A percentile compares a stretch with the other conserved stretches of the same genome.
phyloP scores from a whole-genome alignment of 2,113 vertebrate genomes.

The zebrafish (Danio rerio) region DNA sequence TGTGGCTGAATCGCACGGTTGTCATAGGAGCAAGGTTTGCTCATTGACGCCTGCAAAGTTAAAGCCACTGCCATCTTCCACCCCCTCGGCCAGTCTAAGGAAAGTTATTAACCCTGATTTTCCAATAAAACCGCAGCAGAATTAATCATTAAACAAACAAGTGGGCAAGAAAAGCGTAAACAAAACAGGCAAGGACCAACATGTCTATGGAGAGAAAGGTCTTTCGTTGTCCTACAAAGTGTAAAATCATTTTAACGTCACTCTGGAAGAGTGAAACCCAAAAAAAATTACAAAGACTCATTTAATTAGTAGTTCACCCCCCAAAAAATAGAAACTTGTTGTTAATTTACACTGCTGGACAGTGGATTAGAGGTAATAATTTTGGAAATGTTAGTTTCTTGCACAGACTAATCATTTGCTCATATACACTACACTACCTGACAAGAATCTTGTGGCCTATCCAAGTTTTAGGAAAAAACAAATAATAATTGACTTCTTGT shows the following conservation, averaged over 20 bases:
- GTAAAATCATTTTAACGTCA: not conserved
- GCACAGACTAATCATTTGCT: too few relatives aligned
- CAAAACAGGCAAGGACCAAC: not conserved
- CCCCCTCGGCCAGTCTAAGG: not conserved
- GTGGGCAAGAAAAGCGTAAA: conserved; percentile 18
- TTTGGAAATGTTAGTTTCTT: too few relatives aligned
- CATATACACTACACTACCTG: too few relatives aligned
- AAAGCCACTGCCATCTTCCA: not conserved
- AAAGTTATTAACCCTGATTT: conserved; percentile 49
- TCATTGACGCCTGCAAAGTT: conserved; percentile 11
- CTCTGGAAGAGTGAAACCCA: not conserved
- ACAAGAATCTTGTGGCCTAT: too few relatives aligned
- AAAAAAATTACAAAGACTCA: not conserved
- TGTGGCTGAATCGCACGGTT: conserved; percentile 13
- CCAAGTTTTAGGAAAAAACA: too few relatives aligned
- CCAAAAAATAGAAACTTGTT: too few relatives aligned
- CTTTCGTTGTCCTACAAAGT: not conserved
- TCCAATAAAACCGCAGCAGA: conserved; percentile 45
- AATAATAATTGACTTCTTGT: too few relatives aligned
- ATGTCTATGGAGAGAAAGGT: not conserved
- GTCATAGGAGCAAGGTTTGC: conserved; percentile 25
- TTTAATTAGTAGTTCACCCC: not conserved
- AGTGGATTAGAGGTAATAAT: too few relatives aligned
- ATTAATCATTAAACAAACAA: conserved; percentile 47
- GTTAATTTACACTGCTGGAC: too few relatives aligned